Evolutionary conservation across 2,797 vertebrate genomes (phyloP).

Genomic region (Phalloptychus januarius): DNA sequence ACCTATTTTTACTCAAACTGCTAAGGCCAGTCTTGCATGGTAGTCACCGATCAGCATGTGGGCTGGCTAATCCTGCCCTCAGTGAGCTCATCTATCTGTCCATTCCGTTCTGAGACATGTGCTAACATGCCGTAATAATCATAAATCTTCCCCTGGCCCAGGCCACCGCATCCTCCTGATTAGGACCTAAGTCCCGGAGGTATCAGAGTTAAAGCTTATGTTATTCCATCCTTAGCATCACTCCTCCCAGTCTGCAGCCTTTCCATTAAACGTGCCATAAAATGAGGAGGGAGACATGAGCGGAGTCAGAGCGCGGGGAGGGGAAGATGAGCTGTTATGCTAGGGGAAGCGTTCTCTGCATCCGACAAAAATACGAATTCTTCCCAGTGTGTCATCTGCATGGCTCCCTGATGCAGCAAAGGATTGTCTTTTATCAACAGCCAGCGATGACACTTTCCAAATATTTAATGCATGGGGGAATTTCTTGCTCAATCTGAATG

Average conservation of each 20-base stretch:
- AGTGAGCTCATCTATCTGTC: slow-evolving; percentile 97
- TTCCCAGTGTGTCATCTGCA: slow-evolving; percentile 52
- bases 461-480: slow-evolving; percentile 60
- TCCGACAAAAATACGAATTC: slow-evolving; percentile 50
- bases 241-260: slow-evolving; percentile 81
- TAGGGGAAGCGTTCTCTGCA: slow-evolving; percentile 31
- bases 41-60: slow-evolving; percentile 92
- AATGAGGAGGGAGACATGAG: slow-evolving; percentile 72
- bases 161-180: slow-evolving; percentile 90
- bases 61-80: slow-evolving; percentile 89
- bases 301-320: slow-evolving; percentile 7
- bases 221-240: slow-evolving; percentile 89
- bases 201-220: slow-evolving; percentile 86
- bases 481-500: slow-evolving; percentile 59
- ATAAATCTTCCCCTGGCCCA: slow-evolving; percentile 89
- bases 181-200: slow-evolving; percentile 89
- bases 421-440: slow-evolving; percentile 68
- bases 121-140: slow-evolving; percentile 97
- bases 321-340: slow-evolving; percentile 38
- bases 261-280: slow-evolving; percentile 88
- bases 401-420: slow-evolving; percentile 44
- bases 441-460: slow-evolving; percentile 65
- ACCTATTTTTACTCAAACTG: slow-evolving; percentile 57
- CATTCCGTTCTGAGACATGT: slow-evolving; percentile 91
- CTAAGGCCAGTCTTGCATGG: slow-evolving; percentile 68